These are phyloP conservation scores for Pantherophis vulpinus DNA, from an alignment of 2,797 vertebrate species.

Conservation along the genomic window DNA sequence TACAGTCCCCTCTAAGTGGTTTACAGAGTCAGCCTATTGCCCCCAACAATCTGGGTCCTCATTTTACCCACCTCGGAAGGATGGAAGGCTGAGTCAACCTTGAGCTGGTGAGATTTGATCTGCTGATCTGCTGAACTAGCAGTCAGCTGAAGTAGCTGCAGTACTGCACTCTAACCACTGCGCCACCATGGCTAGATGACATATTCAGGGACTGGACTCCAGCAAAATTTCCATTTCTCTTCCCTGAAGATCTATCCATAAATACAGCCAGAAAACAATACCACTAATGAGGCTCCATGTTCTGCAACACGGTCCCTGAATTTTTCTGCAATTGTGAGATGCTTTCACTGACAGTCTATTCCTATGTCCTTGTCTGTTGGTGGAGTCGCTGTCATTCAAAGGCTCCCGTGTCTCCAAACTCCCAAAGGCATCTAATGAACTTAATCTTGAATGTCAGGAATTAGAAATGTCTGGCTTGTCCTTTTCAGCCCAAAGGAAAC, in stretches of 20 bases:
- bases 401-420: background rate
- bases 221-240: background rate
- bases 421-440: background rate
- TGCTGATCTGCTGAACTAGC: too few relatives aligned
- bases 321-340: background rate
- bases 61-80: too few relatives aligned
- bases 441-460: slow-evolving; percentile 19
- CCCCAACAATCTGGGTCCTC: too few relatives aligned
- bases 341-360: background rate
- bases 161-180: too few relatives aligned
- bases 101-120: too few relatives aligned
- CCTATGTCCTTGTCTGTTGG: background rate
- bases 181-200: background rate
- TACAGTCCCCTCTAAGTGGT: too few relatives aligned
- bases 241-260: background rate
- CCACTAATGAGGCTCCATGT: background rate
- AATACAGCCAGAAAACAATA: background rate
- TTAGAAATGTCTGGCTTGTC: slow-evolving; percentile 17
- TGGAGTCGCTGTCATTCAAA: background rate
- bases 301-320: background rate
- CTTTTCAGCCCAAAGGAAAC: fast-evolving
- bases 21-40: too few relatives aligned
- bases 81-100: too few relatives aligned
- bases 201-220: background rate
- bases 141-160: too few relatives aligned